Percentiles rank a stretch among this genome's conserved stretches.
Conservation (phyloP, 2,113 vertebrate genomes). For the Cranoglanis bouderius region DNA sequence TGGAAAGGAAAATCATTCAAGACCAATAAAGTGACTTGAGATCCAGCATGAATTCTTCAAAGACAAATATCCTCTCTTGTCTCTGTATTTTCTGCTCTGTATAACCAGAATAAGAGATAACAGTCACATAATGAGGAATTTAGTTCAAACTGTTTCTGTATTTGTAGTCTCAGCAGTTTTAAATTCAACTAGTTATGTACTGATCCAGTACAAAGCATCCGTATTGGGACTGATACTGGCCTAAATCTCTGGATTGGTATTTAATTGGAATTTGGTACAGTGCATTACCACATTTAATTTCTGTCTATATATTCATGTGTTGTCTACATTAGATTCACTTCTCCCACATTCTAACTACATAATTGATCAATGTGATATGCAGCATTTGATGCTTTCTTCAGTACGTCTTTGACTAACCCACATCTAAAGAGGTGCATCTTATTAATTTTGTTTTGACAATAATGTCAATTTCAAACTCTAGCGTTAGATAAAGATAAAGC, state of each 20-base stretch:
- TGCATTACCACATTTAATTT: background rate
- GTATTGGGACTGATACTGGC: background rate
- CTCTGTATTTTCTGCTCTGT: background rate
- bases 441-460: background rate
- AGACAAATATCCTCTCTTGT: background rate
- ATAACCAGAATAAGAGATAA: background rate
- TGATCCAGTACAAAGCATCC: background rate
- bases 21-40: background rate
- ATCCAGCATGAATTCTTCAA: conserved; percentile 19
- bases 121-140: background rate
- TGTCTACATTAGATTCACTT: background rate
- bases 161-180: background rate
- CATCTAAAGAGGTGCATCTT: background rate
- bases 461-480: background rate
- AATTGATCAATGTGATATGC: background rate
- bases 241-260: background rate
- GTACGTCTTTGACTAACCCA: background rate
- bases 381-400: background rate
- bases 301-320: background rate
- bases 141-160: background rate
- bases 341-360: background rate
- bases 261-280: background rate
- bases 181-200: background rate
- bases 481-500: background rate
- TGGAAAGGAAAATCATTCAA: background rate